Conservation (phyloP, 2,797 vertebrate species). For the Pangasius djambal region DNA sequence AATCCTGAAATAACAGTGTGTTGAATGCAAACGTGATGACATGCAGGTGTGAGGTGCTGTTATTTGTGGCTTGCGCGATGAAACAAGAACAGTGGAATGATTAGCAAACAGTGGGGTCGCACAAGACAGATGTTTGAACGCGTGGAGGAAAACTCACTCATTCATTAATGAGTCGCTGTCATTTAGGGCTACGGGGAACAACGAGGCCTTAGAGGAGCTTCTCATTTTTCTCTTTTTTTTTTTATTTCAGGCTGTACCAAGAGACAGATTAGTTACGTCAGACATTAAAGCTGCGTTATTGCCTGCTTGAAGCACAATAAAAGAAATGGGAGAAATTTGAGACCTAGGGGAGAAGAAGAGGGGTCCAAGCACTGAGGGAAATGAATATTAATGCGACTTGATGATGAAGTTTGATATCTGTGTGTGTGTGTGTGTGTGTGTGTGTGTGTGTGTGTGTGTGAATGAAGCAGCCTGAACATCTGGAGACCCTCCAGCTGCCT, state of each 20-base stretch:
- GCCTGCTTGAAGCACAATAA: constrained; percentile 19
- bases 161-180: constrained; percentile 28
- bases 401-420: constrained; percentile 37
- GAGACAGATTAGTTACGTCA: constrained; percentile 41
- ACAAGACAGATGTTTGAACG: constrained; percentile 58
- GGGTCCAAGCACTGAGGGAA: constrained; percentile 23
- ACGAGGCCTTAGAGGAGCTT: constrained; percentile 40
- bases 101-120: constrained; percentile 48
- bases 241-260: constrained; percentile 18
- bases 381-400: constrained; percentile 62
- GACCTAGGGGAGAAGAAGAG: constrained; percentile 1
- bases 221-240: background rate
- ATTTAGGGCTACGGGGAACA: constrained; percentile 38
- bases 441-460: constrained; percentile 1
- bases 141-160: constrained; percentile 52
- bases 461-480: constrained; percentile 66
- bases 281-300: constrained; percentile 38
- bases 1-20: background rate
- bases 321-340: constrained; percentile 32
- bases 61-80: constrained; percentile 41
- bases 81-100: constrained; percentile 44
- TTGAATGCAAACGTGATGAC: constrained; percentile 26
- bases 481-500: constrained; percentile 70
- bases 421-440: constrained; percentile 21
- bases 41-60: constrained; percentile 37